phyloP scores from a whole-genome alignment of 2,797 vertebrate genomes.

The Chelon auratus region DNA sequence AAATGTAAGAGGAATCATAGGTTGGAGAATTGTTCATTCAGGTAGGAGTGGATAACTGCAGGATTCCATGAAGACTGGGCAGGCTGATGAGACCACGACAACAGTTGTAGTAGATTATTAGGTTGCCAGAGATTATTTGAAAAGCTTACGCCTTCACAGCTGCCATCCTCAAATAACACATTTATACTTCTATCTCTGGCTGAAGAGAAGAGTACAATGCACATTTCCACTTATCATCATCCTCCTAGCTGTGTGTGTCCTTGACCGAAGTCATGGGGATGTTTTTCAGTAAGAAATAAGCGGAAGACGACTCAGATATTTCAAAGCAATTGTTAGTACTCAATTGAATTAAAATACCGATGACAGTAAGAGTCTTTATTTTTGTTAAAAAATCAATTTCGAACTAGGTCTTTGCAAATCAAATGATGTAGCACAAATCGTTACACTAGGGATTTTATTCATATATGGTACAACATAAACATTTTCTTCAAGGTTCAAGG shows the following conservation, averaged over 20 bases:
- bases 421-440: background rate
- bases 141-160: conserved; percentile 23
- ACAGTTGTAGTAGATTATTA: no score
- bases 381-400: background rate
- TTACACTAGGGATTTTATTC: no score
- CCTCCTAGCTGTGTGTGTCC: conserved; percentile 30
- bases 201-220: conserved; percentile 16
- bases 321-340: background rate
- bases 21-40: no score
- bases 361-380: background rate
- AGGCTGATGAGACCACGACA: no score
- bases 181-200: conserved; percentile 2
- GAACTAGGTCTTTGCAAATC: background rate
- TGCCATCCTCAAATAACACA: background rate
- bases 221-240: conserved; percentile 29
- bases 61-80: no score
- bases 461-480: no score
- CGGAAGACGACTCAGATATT: background rate
- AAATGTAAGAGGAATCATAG: no score
- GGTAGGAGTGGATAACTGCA: no score
- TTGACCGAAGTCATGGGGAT: conserved; percentile 22
- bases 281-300: background rate
- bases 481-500: no score
- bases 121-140: conserved; percentile 26
- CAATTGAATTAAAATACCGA: background rate